These are phyloP conservation scores for Atlantisia rogersi DNA, from an alignment of 2,113 vertebrate species.

Conservation along the genomic window DNA sequence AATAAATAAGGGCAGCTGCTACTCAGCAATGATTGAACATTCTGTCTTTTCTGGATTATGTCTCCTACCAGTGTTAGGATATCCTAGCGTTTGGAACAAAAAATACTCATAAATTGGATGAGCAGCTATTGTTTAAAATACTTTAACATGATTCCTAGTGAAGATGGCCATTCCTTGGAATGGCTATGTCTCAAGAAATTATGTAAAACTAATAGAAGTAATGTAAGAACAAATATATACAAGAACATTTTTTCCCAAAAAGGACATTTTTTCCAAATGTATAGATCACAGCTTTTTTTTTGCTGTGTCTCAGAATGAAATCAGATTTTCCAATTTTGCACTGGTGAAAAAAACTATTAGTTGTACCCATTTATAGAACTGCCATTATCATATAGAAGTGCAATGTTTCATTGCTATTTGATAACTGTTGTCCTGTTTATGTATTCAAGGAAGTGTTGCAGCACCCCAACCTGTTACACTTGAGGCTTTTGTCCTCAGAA, in stretches of 20 bases:
- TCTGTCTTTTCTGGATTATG: constrained; percentile 17
- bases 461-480: neutral
- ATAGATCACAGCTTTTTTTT: neutral
- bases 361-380: neutral
- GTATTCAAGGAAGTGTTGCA: neutral
- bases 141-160: neutral
- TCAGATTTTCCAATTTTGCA: neutral
- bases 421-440: neutral
- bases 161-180: neutral
- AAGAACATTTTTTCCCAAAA: neutral
- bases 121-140: constrained; percentile 21
- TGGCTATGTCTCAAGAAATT: neutral
- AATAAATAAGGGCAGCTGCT: neutral
- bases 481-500: neutral
- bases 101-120: neutral
- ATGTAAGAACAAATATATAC: neutral
- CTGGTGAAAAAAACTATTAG: neutral
- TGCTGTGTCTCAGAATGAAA: neutral
- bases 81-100: neutral
- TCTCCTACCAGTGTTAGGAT: neutral
- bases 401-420: neutral
- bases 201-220: neutral
- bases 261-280: neutral
- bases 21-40: neutral
- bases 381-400: neutral